Base-by-base conservation (phyloP, 2,888 invertebrate species). In the Anoplius nigerrimus region DNA sequence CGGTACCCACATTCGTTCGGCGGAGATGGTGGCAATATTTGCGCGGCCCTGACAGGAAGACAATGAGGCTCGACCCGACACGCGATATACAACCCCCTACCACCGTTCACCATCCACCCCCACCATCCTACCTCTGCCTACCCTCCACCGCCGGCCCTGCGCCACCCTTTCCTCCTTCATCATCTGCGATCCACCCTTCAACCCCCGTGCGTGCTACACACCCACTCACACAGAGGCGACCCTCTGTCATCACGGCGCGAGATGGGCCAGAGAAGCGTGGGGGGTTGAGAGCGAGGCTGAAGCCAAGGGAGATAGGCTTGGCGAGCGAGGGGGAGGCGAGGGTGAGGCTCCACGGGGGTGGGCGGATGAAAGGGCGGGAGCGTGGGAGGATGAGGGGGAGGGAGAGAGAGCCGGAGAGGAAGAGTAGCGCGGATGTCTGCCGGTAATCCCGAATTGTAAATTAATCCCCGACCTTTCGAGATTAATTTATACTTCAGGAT, bases 21-120 rank as follows among this genome's bases (percentile, higher is more conserved):
- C 75, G 71, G 82, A 84, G 81, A 83, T 80, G 86, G 84, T 86
- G 86, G 85, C 84, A 86, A 87, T 87, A 86, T 87, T 87, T 87
- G 86, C 85, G 72, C 83, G 83, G 77, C 78, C 72, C 82, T 84
- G 87, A 86, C 84, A 83, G 82, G 79, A 83, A 82, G 86, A 87
- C 86, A 87, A 87, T 87, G 81, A 84, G 82, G 80, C 81, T 83
- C 83, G 82, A 83, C 80, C 83, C 79, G 75, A 79, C 83, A 76
- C 77, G 80, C 82, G 81, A 82, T 83, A 82, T 79, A 82, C 82
- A 80, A 81, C 79, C 78, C 76, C 72, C 76, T 52, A 55, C 59
- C 42, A 43, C 54, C 59, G 42, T 34, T 59, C 65, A 56, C 62
- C 62, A 20, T 54, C 45, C 22, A 18, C 48, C 54, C 21, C 54